Conservation (phyloP, 2,888 invertebrate species). For the Chloromyia formosa region DNA sequence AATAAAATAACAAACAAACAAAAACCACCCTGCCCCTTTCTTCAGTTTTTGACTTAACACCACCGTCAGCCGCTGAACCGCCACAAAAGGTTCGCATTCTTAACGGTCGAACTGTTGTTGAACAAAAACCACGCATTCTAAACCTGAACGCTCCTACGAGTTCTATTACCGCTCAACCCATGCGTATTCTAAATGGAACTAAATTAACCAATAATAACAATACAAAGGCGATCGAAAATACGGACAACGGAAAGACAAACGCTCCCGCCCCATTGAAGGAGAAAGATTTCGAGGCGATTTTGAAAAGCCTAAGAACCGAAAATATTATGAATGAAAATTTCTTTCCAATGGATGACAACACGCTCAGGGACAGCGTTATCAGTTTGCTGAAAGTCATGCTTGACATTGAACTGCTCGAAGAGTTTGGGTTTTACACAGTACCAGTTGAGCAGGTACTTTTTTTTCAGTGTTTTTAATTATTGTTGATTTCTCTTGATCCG, state of each 20-base stretch:
- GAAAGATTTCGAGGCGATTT: constrained; percentile 6
- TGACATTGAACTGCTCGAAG: constrained; percentile 7
- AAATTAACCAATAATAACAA: not conserved
- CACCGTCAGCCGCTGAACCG: no score
- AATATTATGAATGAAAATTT: not conserved
- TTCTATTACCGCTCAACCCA: no score
- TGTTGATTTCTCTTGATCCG: not conserved
- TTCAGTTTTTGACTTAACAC: no score
- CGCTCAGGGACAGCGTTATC: constrained; percentile 10
- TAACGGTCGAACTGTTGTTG: no score
- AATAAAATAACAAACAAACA: no score
- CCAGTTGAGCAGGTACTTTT: constrained; percentile 26
- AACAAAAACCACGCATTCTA: no score
- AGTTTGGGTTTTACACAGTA: constrained; percentile 15
- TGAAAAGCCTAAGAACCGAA: not conserved
- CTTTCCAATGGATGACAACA: constrained; percentile 29
- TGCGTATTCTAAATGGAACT: not conserved
- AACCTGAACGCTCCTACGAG: no score
- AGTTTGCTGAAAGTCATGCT: constrained; percentile 16
- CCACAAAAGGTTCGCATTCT: no score
- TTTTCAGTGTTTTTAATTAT: not conserved
- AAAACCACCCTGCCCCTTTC: no score
- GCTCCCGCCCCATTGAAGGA: not conserved
- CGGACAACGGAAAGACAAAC: not conserved
- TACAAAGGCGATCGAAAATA: not conserved